A percentile compares a stretch with the other conserved stretches of the same genome.
Conservation (phyloP, 2,888 invertebrate genomes). For the Cephus spinipes region DNA sequence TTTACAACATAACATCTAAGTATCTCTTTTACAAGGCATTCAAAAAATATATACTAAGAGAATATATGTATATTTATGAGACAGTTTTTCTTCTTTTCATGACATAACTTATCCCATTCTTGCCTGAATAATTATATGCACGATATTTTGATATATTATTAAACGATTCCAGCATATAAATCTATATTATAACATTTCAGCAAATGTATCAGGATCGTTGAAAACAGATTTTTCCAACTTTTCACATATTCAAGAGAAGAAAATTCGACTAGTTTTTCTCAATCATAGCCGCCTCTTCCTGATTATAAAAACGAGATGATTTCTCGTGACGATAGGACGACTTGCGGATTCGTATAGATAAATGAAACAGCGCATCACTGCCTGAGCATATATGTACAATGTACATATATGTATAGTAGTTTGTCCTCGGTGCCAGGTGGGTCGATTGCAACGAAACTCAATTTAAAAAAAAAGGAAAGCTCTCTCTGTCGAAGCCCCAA, state of each 20-base stretch:
- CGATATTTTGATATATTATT: background rate
- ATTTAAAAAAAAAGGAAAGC: background rate
- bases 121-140: background rate
- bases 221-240: background rate
- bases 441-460: background rate
- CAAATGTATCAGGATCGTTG: background rate
- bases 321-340: constrained; percentile 34
- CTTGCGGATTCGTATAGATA: constrained; percentile 17
- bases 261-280: background rate
- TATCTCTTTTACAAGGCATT: background rate
- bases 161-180: background rate
- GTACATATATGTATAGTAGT: background rate
- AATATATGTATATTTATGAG: background rate
- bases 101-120: background rate
- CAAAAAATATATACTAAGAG: background rate
- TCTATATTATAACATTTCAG: background rate
- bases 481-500: background rate
- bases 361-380: constrained; percentile 42
- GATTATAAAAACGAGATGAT: constrained; percentile 33
- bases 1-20: background rate
- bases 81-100: background rate
- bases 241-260: background rate
- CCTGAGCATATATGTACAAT: constrained; percentile 25
- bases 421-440: background rate
- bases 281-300: background rate